Percentiles rank a stretch among this genome's conserved stretches.
Conservation (phyloP, 2,888 invertebrate species). For the Drosophila lacicola region DNA sequence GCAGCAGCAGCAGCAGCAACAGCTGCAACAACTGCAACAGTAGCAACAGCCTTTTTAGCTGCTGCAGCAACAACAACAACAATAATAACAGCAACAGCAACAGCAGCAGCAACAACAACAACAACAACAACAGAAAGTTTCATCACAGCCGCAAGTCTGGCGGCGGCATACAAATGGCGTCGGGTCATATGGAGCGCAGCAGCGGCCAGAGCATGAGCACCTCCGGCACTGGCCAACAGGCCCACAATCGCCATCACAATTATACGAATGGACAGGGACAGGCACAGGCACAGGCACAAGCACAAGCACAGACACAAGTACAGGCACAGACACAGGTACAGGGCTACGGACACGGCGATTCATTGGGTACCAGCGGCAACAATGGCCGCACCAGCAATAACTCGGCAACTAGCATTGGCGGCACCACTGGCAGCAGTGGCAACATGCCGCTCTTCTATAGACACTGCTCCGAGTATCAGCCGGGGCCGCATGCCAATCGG, state of each 20-base stretch:
- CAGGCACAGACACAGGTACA: slow-evolving; percentile 6
- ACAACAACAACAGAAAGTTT: neutral
- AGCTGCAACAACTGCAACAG: neutral
- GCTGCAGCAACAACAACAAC: neutral
- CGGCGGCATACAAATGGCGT: slow-evolving; percentile 17
- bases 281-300: neutral
- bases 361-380: neutral
- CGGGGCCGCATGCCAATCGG: neutral
- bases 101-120: neutral
- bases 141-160: slow-evolving; percentile 16
- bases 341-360: neutral
- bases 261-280: neutral
- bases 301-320: neutral
- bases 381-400: neutral
- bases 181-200: slow-evolving; percentile 3
- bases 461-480: slow-evolving; percentile 18
- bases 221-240: neutral
- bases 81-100: slow-evolving; percentile 1
- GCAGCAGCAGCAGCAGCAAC: slow-evolving; percentile 4
- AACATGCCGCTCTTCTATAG: slow-evolving; percentile 10
- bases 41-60: neutral
- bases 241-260: neutral
- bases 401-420: neutral
- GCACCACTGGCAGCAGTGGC: neutral
- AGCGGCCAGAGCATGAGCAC: neutral